Percentiles rank a stretch among this genome's conserved stretches.
phyloP scores from a whole-genome alignment of 1,140 invertebrate genomes.

The Heterodera carotae region DNA sequence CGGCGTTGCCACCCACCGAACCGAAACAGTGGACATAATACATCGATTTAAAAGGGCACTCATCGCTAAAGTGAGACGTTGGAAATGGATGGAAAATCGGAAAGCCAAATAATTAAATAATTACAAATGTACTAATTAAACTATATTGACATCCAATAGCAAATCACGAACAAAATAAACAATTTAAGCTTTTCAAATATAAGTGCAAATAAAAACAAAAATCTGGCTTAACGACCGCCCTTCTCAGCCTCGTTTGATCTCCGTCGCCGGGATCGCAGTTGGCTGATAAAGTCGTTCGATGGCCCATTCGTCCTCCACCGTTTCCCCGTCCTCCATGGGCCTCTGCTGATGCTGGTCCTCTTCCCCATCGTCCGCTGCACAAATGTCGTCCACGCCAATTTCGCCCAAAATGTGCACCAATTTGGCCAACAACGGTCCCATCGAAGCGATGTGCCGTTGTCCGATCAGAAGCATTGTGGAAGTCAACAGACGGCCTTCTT shows the following conservation, averaged over 20 bases:
- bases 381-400: neutral
- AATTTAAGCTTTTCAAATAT: too few species aligned
- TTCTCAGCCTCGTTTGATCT: neutral
- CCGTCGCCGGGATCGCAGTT: slow-evolving; percentile 10
- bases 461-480: slow-evolving; percentile 14
- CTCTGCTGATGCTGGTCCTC: neutral
- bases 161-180: too few species aligned
- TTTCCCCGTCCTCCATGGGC: slow-evolving; percentile 9
- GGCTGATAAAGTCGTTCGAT: slow-evolving; percentile 19
- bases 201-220: too few species aligned
- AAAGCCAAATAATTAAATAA: too few species aligned
- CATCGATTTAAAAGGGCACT: too few species aligned
- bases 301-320: slow-evolving; percentile 25
- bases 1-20: too few species aligned
- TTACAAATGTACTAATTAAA: too few species aligned
- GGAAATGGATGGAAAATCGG: too few species aligned
- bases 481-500: slow-evolving; percentile 18
- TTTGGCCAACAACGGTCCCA: slow-evolving; percentile 18
- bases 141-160: too few species aligned
- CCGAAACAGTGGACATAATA: too few species aligned
- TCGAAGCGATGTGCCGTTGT: slow-evolving; percentile 18
- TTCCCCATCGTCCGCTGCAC: neutral
- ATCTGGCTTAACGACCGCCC: too few species aligned
- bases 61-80: too few species aligned
- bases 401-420: slow-evolving; percentile 8